phyloP scores from a whole-genome alignment of 1,140 invertebrate genomes.

The Cotesia vestalis region DNA sequence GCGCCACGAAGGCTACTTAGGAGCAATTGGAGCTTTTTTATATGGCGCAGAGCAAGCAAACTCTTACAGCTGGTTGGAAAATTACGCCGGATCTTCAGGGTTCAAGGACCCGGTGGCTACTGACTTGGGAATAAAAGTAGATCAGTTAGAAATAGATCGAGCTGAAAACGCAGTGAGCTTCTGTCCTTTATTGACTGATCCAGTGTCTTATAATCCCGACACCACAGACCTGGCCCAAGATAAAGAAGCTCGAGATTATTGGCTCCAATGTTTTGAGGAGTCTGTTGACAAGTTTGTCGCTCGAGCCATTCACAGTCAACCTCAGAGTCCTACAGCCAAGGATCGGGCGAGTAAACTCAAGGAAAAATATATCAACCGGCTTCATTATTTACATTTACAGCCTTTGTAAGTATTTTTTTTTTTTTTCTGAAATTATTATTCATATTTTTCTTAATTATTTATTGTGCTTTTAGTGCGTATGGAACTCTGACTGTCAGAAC shows the following conservation, averaged over 20 bases:
- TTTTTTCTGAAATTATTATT: conserved; percentile 22
- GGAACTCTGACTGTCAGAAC: conserved; percentile 87
- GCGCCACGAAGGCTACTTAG: conserved; percentile 81
- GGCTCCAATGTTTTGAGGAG: conserved; percentile 90
- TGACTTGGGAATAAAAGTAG: conserved; percentile 64
- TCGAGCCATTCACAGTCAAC: conserved; percentile 81
- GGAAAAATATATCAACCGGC: conserved; percentile 82
- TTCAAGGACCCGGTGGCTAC: conserved; percentile 68
- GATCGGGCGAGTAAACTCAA: conserved; percentile 84
- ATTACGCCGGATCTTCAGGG: conserved; percentile 79
- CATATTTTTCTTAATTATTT: conserved; percentile 23
- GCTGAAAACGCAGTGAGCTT: conserved; percentile 71
- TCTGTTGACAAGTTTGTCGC: conserved; percentile 79
- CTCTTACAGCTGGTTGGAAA: conserved; percentile 78
- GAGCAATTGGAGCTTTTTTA: conserved; percentile 81
- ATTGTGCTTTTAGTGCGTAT: conserved; percentile 76
- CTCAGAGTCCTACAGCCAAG: conserved; percentile 75
- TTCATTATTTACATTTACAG: conserved; percentile 81
- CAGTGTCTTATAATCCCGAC: conserved; percentile 81
- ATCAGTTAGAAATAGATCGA: conserved; percentile 77
- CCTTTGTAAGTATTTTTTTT: conserved; percentile 74
- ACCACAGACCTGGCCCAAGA: conserved; percentile 88
- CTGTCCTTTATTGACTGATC: conserved; percentile 74
- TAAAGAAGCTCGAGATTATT: conserved; percentile 88
- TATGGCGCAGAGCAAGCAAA: conserved; percentile 75